These are phyloP conservation scores for Etheostoma spectabile DNA, from an alignment of 2,113 vertebrate species.

Conservation along the genomic window DNA sequence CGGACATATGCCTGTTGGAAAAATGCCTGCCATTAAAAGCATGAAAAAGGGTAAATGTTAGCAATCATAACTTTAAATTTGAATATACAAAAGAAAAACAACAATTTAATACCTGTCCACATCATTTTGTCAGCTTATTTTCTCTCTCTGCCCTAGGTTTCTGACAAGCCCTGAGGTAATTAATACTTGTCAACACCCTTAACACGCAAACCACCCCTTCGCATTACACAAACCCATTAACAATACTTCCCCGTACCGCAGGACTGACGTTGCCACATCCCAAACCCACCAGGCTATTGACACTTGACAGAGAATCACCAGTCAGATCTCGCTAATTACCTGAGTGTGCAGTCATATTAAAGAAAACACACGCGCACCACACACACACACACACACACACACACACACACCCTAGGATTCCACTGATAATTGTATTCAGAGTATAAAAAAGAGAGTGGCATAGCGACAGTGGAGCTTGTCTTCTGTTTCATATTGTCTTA, in stretches of 20 bases:
- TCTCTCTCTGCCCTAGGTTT: slow-evolving; percentile 44
- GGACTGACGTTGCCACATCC: slow-evolving; percentile 75
- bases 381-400: background rate
- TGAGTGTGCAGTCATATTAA: slow-evolving; percentile 64
- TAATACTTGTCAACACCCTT: slow-evolving; percentile 83
- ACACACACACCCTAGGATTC: background rate
- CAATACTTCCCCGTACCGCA: slow-evolving; percentile 70
- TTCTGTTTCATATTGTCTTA: slow-evolving; percentile 65
- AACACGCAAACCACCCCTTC: slow-evolving; percentile 19
- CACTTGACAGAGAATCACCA: slow-evolving; percentile 81
- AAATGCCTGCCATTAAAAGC: background rate
- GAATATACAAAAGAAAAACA: background rate
- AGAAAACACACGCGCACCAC: no score
- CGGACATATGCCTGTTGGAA: background rate
- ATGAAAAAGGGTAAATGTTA: background rate
- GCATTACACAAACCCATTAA: slow-evolving; percentile 48
- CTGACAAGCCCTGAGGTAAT: slow-evolving; percentile 81
- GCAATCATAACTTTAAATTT: background rate
- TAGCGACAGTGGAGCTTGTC: slow-evolving; percentile 64
- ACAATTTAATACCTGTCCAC: background rate
- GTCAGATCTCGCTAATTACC: slow-evolving; percentile 82
- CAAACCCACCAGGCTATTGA: slow-evolving; percentile 84
- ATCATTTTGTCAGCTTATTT: background rate
- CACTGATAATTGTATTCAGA: slow-evolving; percentile 64
- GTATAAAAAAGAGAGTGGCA: slow-evolving; percentile 74